Evolutionary conservation across 2,113 vertebrate species (phyloP).

Genomic region (Epinephelus moara): DNA sequence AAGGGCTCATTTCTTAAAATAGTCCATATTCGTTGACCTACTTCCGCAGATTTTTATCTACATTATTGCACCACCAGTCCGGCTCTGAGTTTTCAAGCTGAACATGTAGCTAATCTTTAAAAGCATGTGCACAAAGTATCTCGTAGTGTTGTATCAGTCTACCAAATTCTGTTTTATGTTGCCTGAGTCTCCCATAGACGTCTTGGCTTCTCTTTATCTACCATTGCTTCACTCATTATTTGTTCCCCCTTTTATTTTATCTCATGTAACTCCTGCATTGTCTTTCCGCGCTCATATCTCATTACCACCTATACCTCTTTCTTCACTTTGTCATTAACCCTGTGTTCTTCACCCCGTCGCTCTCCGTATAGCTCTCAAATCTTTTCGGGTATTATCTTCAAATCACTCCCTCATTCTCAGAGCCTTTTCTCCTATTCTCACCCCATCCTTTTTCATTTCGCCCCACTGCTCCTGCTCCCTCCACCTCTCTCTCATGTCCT

Average conservation of each 20-base stretch:
- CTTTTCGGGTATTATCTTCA: conserved; percentile 18
- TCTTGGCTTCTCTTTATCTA: conserved; percentile 27
- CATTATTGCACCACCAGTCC: conserved; percentile 32
- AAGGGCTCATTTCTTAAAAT: conserved; percentile 24
- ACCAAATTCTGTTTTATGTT: conserved; percentile 45
- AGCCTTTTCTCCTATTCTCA: conserved; percentile 31
- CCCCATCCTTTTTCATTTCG: conserved; percentile 53
- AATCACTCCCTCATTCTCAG: conserved; percentile 39
- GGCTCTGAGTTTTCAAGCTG: background rate
- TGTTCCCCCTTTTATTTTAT: background rate
- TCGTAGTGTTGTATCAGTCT: conserved; percentile 12
- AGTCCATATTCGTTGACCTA: conserved; percentile 36
- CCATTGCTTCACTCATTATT: background rate
- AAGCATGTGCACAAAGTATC: conserved; percentile 16
- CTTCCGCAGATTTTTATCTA: conserved; percentile 48
- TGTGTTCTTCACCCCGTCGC: background rate
- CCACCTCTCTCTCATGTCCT: conserved; percentile 50
- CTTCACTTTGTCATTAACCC: conserved; percentile 13
- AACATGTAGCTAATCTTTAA: conserved; percentile 23
- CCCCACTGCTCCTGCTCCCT: conserved; percentile 24
- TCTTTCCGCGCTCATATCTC: conserved; percentile 3
- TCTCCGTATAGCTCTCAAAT: conserved; percentile 24
- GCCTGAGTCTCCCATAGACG: conserved; percentile 4
- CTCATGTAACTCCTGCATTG: conserved; percentile 11
- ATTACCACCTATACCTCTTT: background rate